A percentile compares a stretch with the other conserved stretches of the same genome.
Conservation (phyloP, 2,113 vertebrate species). For the Oreotrochilus melanogaster region DNA sequence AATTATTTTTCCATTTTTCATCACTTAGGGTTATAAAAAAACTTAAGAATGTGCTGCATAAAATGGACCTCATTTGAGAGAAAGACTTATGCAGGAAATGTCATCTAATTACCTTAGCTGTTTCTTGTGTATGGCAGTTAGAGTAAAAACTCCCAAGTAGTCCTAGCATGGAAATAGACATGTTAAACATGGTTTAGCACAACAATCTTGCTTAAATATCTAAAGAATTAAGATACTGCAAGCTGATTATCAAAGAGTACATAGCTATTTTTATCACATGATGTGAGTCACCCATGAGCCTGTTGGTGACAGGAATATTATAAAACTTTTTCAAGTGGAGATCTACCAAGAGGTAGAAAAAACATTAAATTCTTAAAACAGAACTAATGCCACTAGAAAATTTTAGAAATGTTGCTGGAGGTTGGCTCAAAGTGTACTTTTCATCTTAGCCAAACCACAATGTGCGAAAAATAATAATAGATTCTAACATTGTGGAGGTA, state of each 20-base stretch:
- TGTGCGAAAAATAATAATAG: neutral
- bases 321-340: neutral
- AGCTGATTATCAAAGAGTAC: neutral
- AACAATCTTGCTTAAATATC: neutral
- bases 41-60: neutral
- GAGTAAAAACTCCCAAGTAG: neutral
- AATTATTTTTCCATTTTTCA: neutral
- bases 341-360: neutral
- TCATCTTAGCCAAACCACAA: neutral
- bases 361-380: neutral
- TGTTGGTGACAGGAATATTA: neutral
- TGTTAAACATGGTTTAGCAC: neutral
- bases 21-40: neutral
- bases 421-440: neutral
- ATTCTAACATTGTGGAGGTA: neutral
- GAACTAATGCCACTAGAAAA: neutral
- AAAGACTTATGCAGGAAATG: neutral
- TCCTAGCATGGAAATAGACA: neutral
- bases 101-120: neutral
- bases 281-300: too few relatives aligned
- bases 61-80: neutral
- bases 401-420: neutral
- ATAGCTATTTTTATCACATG: neutral
- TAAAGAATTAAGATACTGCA: neutral
- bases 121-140: neutral